Base-by-base conservation (phyloP, 2,797 vertebrate genomes). In the Platyrinchus mystaceus region DNA sequence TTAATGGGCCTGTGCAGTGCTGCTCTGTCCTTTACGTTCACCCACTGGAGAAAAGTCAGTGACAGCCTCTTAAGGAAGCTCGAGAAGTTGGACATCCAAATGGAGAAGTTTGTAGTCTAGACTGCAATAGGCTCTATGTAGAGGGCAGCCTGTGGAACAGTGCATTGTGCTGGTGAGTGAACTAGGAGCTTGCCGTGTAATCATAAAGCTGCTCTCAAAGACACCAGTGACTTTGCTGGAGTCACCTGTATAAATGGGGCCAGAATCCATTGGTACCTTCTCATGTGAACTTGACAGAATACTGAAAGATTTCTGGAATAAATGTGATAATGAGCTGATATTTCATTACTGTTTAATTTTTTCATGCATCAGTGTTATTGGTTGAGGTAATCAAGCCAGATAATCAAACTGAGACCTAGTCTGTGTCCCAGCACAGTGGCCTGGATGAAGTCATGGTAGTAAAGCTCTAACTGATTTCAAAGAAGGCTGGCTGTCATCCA, bases 221-320 rank as follows among this genome's bases (percentile, higher is more conserved):
- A 36, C 13, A 28, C 6, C 3, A 4, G 34, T 39, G 58, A 36
- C 39, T 34, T 66, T 43, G 17, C 1, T 68, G 53, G 50, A 26
- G 18, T 59, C 13, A 28, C 24, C 19, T 36, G 9, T 71, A n/a
- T 41, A 52, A 55, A 39, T 0, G 2, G 32, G 52, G 22, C 24
- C 44, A 41, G 53, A 76, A 73, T 32, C 46, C 24, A 24, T 47
- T 14, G 0, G 1, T 44, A 74, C 13, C 23, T 0, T 0, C 36
- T 15, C 26, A 12, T 32, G 7, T 1, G 4, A 80, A 43, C 69
- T 70, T 62, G 22, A 22, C 24, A 63, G 44, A 41, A 32, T 58
- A 19, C 10, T n/a, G 22, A 26, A 77, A 77, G 26, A 10, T 59
- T 83, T 83, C 23, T 67, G 19, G 59, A 21, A 23, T 14, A 66